Evolutionary conservation across 2,797 vertebrate species (phyloP).

Genomic region (Micromesistius poutassou): DNA sequence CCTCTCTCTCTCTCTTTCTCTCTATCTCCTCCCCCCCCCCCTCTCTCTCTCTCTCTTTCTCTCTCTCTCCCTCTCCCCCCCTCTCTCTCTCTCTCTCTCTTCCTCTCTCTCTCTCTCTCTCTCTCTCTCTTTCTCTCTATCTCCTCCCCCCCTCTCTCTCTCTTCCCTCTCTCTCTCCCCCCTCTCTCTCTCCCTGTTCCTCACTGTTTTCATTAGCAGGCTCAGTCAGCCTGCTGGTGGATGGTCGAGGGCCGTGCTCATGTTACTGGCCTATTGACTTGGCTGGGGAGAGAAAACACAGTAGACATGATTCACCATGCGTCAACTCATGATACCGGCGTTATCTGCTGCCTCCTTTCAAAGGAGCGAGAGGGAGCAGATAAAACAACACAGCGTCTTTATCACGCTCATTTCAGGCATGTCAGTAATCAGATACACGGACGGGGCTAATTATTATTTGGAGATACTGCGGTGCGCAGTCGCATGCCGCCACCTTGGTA

Average conservation of each 20-base stretch:
- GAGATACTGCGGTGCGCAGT: slow-evolving; percentile 55
- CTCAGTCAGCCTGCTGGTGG: slow-evolving; percentile 65
- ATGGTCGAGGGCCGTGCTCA: slow-evolving; percentile 68
- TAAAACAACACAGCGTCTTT: slow-evolving; percentile 58
- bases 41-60: too few species aligned
- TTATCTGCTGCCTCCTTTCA: slow-evolving; percentile 67
- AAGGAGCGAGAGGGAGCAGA: slow-evolving; percentile 53
- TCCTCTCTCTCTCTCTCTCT: too few species aligned
- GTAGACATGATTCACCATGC: slow-evolving; percentile 74
- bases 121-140: too few species aligned
- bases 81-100: slow-evolving; percentile 54
- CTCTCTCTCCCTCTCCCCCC: slow-evolving; percentile 1
- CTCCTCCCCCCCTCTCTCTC: not conserved
- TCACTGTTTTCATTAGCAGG: slow-evolving; percentile 70
- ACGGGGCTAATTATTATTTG: slow-evolving; percentile 72
- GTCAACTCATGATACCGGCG: slow-evolving; percentile 70
- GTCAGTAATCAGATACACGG: slow-evolving; percentile 68
- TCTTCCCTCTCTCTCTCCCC: slow-evolving; percentile 63
- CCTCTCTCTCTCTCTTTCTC: slow-evolving; percentile 28
- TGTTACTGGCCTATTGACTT: slow-evolving; percentile 75
- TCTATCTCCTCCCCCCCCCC: too few species aligned
- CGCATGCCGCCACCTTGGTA: slow-evolving; percentile 36
- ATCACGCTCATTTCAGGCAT: slow-evolving; percentile 69
- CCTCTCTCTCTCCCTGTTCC: slow-evolving; percentile 31
- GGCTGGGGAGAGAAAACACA: slow-evolving; percentile 66